phyloP scores from a whole-genome alignment of 2,888 invertebrate species.

The Dendrolimus pini region DNA sequence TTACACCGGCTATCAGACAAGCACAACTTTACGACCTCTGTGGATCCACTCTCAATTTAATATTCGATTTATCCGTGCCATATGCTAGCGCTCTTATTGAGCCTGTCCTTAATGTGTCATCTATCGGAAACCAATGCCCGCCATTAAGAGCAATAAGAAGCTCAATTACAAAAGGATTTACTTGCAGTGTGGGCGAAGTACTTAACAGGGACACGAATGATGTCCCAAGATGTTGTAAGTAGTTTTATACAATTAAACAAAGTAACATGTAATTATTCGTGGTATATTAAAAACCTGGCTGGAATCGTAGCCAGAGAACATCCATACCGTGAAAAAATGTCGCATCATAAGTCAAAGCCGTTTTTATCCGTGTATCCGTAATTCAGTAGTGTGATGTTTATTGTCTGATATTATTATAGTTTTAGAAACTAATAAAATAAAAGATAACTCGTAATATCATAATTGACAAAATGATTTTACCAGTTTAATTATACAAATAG shows the following conservation, averaged over 20 bases:
- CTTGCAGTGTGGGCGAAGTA: constrained; percentile 95
- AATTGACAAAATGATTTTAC: too few relatives aligned
- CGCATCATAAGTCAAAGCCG: too few relatives aligned
- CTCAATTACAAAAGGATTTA: constrained; percentile 91
- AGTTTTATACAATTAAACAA: constrained; percentile 6
- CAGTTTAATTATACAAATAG: too few relatives aligned
- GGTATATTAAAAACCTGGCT: too few relatives aligned
- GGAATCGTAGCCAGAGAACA: too few relatives aligned
- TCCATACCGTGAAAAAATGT: too few relatives aligned
- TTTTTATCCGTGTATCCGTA: too few relatives aligned
- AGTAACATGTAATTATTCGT: too few relatives aligned
- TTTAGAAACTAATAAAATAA: too few relatives aligned
- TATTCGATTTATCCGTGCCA: constrained; percentile 95
- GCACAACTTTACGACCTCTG: constrained; percentile 96
- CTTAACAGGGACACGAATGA: constrained; percentile 94
- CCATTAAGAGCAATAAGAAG: constrained; percentile 92
- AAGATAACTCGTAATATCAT: too few relatives aligned
- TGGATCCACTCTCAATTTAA: constrained; percentile 93
- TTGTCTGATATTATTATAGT: too few relatives aligned
- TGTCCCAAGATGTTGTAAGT: constrained; percentile 93
- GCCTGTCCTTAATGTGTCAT: constrained; percentile 90
- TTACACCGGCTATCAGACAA: constrained; percentile 91
- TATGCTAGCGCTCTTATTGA: constrained; percentile 94
- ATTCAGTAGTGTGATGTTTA: too few relatives aligned
- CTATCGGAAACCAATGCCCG: constrained; percentile 95